Conservation (phyloP, 2,888 invertebrate species). For the Noctuana brunneofusca region DNA sequence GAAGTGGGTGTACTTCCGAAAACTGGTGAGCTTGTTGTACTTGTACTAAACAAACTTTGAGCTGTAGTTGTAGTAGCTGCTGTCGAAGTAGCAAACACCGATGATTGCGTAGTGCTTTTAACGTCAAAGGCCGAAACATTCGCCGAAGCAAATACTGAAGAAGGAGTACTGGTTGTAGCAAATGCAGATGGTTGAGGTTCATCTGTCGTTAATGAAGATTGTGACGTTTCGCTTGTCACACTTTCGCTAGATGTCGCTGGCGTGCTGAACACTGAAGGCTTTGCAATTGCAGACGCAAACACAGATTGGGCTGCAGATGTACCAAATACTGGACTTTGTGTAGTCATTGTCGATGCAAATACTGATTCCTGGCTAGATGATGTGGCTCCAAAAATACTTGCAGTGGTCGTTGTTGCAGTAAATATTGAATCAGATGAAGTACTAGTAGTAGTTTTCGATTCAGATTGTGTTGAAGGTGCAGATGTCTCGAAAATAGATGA, state of each 20-base stretch:
- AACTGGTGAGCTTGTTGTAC: slow-evolving; percentile 45
- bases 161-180: slow-evolving; percentile 37
- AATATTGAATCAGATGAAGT: slow-evolving; percentile 46
- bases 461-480: slow-evolving; percentile 43
- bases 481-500: slow-evolving; percentile 57
- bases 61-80: slow-evolving; percentile 37
- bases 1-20: slow-evolving; percentile 44
- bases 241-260: slow-evolving; percentile 13
- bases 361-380: slow-evolving; percentile 33
- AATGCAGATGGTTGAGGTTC: slow-evolving; percentile 35
- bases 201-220: slow-evolving; percentile 30
- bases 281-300: slow-evolving; percentile 33
- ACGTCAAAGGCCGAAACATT: slow-evolving; percentile 36
- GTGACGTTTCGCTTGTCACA: slow-evolving; percentile 15
- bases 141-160: slow-evolving; percentile 41
- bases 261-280: slow-evolving; percentile 6
- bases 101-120: slow-evolving; percentile 41
- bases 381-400: slow-evolving; percentile 37
- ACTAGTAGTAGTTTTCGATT: slow-evolving; percentile 37
- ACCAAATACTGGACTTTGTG: slow-evolving; percentile 47
- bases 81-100: slow-evolving; percentile 42
- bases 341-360: slow-evolving; percentile 45
- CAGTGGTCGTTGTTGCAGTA: slow-evolving; percentile 41
- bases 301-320: slow-evolving; percentile 35
- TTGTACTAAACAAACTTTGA: slow-evolving; percentile 38